These are phyloP conservation scores for Ormyrus pomaceus DNA, from an alignment of 2,888 invertebrate species.

Conservation along the genomic window DNA sequence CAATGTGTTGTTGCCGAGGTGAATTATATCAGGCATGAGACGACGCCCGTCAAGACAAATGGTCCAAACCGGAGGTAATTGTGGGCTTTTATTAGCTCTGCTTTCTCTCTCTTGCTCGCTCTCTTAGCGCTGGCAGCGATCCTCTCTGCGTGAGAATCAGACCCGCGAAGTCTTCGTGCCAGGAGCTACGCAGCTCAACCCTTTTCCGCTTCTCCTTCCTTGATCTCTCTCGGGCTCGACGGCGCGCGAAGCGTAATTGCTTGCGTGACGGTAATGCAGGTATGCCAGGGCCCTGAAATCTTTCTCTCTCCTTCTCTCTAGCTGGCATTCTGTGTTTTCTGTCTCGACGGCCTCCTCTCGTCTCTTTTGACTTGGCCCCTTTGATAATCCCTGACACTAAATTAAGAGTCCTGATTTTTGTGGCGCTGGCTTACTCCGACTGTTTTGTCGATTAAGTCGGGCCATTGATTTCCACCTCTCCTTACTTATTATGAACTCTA, in stretches of 20 bases:
- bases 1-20: slow-evolving; percentile 76
- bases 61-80: slow-evolving; percentile 76
- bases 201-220: slow-evolving; percentile 58
- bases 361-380: not conserved
- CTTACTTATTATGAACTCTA: not conserved
- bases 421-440: not conserved
- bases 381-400: slow-evolving; percentile 23
- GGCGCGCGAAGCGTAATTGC: slow-evolving; percentile 69
- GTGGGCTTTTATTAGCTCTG: slow-evolving; percentile 75
- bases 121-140: slow-evolving; percentile 58
- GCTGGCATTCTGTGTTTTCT: slow-evolving; percentile 45
- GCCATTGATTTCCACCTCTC: not conserved
- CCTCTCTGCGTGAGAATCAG: slow-evolving; percentile 58
- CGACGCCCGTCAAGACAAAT: slow-evolving; percentile 74
- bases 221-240: slow-evolving; percentile 43
- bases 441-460: slow-evolving; percentile 54
- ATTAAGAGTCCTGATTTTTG: slow-evolving; percentile 37
- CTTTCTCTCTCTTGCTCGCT: not conserved
- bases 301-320: slow-evolving; percentile 57
- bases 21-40: slow-evolving; percentile 76
- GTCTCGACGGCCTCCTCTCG: not conserved
- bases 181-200: slow-evolving; percentile 57
- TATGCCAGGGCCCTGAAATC: slow-evolving; percentile 62
- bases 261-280: slow-evolving; percentile 74
- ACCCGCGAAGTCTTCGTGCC: slow-evolving; percentile 56